These are phyloP conservation scores for Nannoperca obscura DNA, from an alignment of 2,797 vertebrate species.

Conservation along the genomic window DNA sequence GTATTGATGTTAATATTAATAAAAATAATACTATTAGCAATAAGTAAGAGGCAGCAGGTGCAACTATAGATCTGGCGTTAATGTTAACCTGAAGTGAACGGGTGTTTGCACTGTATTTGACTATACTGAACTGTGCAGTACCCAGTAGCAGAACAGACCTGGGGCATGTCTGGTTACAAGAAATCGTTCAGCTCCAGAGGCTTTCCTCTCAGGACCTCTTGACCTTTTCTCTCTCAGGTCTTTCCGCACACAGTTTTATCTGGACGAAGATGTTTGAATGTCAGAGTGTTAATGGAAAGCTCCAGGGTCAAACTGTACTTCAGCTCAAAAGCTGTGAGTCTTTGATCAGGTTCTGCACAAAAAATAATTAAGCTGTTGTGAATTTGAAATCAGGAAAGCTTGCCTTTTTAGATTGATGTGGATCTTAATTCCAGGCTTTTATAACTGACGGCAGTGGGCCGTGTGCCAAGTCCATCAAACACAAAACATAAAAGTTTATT, in stretches of 20 bases:
- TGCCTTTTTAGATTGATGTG: conserved; percentile 13
- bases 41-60: no score
- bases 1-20: no score
- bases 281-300: conserved; percentile 56
- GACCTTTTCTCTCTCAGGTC: conserved; percentile 52
- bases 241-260: conserved; percentile 51
- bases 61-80: background rate
- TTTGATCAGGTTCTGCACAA: conserved; percentile 20
- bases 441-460: background rate
- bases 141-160: background rate
- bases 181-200: conserved; percentile 52
- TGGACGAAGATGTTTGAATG: conserved; percentile 59
- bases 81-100: conserved; percentile 3
- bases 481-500: background rate
- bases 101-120: conserved; percentile 11
- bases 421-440: conserved; percentile 5
- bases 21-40: no score
- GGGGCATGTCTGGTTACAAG: conserved; percentile 27
- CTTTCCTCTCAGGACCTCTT: conserved; percentile 43
- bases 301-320: conserved; percentile 30
- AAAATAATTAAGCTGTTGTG: conserved; percentile 1
- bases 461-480: conserved; percentile 3
- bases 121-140: conserved; percentile 13
- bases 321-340: conserved; percentile 15
- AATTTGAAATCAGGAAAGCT: conserved; percentile 15